Evolutionary conservation across 2,113 vertebrate genomes (phyloP), one percentile per base, ranked within the genome.

Genomic region (Calidris pygmaea): DNA sequence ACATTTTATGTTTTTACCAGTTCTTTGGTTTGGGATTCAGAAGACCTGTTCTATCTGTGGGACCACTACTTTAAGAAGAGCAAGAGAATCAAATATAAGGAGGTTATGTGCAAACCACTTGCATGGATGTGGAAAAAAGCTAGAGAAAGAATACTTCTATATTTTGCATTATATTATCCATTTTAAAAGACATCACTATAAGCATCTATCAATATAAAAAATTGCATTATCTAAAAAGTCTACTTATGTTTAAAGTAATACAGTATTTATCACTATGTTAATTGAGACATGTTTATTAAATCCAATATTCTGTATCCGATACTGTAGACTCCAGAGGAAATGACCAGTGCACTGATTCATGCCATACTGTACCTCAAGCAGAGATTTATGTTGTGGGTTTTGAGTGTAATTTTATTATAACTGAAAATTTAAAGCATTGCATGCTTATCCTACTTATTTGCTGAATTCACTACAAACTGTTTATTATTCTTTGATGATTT

Each of bases 381-480:
- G 45, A 82, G 58, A 62, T 62, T 78, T 73, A 32, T 72, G 26
- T 60, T 85, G 20, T 41, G 32, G 7, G 0, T 32, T 75, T 92
- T 86, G 48, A 89, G n/a, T 23, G 12, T 20, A 71, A 83, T 83
- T 91, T 89, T 89, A 85, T 90, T 86, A 48, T 32, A 91, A 84
- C 41, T 11, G 18, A 81, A 90, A 90, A 89, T 83, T 47, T 77
- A 90, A 83, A 86, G 55, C 58, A 16, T 17, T 79, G 66, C 59
- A 50, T 72, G 14, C 45, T 67, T 75, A 87, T 43, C 43, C 47
- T 85, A 41, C n/a, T 89, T 96, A 90, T 93, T 87, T 96, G 14
- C 66, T 75, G 75, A 83, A 92, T 85, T 95, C 90, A 94, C 74
- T 84, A 83, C 80, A 94, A 87, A 91, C 82, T 94, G 62, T 91